Evolutionary conservation across 2,113 vertebrate species (phyloP), one percentile per base, ranked within the genome.

Genomic region (Anoplopoma fimbria): DNA sequence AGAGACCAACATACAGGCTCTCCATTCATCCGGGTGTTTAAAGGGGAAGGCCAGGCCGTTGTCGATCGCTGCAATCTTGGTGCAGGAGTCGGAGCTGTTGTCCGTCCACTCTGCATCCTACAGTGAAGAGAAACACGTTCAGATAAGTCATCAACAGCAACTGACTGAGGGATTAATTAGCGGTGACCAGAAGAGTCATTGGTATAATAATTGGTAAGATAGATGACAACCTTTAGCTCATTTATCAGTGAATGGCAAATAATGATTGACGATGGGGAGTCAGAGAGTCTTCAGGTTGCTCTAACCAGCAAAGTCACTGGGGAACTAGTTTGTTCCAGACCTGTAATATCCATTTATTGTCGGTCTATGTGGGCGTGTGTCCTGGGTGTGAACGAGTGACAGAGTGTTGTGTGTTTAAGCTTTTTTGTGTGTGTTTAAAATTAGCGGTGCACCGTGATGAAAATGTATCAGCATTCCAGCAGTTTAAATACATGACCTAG

Each of bases 11-110:
- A 2, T 86, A 92, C 90, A 92, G 13, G 91, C 90, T 88, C 98
- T 96, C 98, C 98, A 99, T 74, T 99, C 97, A 81, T 99, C 98
- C 2, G 98, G 98, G 92, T 99, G 98, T 88, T 99, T 99, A 83
- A 99, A 99, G 81, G 98, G 98, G 93, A 99, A 99, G 27, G 98
- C 98, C 69, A 99, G 93, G 71, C 98, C 98, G 23, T 99, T 99
- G 94, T 99, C 98, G 85, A 99, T 99, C 19, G 98, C 98, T 84
- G 98, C 98, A 21, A 99, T 96, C 94, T 97, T 96, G 93, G 98
- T 96, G 82, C 90, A 92, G 64, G 91, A 92, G 73, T 90, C 88
- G 0, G 79, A 79, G 63, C 75, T 85, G 49, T 47, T 91, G 49
- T 90, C 91, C 14, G 78, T 42, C 93, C 93, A 92, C 0, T 97